Evolutionary conservation across 1,140 invertebrate genomes (phyloP).

Genomic region (Diabrotica virgifera): DNA sequence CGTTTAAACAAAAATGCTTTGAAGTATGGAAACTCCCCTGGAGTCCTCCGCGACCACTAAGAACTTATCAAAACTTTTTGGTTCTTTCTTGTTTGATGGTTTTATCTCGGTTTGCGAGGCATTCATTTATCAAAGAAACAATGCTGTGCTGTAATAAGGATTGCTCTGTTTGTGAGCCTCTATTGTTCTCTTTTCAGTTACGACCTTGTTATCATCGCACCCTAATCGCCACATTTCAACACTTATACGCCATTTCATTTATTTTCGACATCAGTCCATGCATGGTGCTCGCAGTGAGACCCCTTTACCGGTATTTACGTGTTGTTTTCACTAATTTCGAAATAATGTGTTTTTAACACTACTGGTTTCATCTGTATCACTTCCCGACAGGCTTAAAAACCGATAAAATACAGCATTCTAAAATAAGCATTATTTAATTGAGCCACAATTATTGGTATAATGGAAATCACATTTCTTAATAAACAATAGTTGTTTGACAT

Average conservation of each 20-base stretch:
- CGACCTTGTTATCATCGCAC: slow-evolving; percentile 29
- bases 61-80: slow-evolving; percentile 27
- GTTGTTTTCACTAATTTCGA: too few species aligned
- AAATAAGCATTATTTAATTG: too few species aligned
- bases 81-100: slow-evolving; percentile 32
- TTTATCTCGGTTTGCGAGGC: slow-evolving; percentile 31
- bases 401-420: too few species aligned
- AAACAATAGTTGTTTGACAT: too few species aligned
- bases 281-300: too few species aligned
- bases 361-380: too few species aligned
- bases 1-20: neutral
- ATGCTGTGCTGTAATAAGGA: slow-evolving; percentile 31
- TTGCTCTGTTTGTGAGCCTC: slow-evolving; percentile 29
- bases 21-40: neutral
- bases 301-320: too few species aligned
- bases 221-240: slow-evolving; percentile 22
- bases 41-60: slow-evolving; percentile 12
- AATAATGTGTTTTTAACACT: too few species aligned
- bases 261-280: neutral
- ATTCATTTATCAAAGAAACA: slow-evolving; percentile 39
- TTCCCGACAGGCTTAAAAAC: too few species aligned
- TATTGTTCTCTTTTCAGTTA: slow-evolving; percentile 28
- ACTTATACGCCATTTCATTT: slow-evolving; percentile 26
- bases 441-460: too few species aligned
- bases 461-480: too few species aligned